Evolutionary conservation across 2,797 vertebrate species (phyloP), one percentile per base, ranked within the genome.

Genomic region (Menidia menidia): DNA sequence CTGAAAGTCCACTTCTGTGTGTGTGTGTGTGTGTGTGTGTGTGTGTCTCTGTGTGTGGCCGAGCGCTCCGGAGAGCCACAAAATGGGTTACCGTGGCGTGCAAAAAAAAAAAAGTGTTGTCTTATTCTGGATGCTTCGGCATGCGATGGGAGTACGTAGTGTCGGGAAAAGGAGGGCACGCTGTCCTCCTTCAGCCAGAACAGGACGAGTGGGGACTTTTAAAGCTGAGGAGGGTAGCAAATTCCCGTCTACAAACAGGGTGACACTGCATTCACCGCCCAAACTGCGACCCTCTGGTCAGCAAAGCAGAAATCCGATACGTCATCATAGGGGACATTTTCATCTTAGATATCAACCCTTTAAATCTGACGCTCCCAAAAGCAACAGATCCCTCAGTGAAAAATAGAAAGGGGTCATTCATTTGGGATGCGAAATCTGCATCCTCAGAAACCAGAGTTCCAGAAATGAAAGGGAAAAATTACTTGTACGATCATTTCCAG

Each of bases 61-160:
- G 32, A 25, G 42, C 53, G 12, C 33, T 71, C 31, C 58, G n/a
- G 50, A 39, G 31, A 69, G 58, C 42, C 68, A 41, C 25, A 47
- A 4, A 19, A 15, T 57, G 10, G 62, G 13, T 45, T 25, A 25
- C 3, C 0, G 53, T 6, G 68, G 41, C 33, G 7, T 18, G 3
- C 13, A 41, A 25, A 25, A 25, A 25, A 25, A 25, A 25, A 25
- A 25, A 12, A 25, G 7, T 59, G 5, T 35, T 50, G 33, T 55
- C 48, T 41, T 55, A 2, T 61, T 45, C 15, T 31, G 44, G 50
- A 41, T 73, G 3, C 60, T 47, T 52, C 2, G 15, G 9, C 51
- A 14, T 57, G 32, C 12, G 3, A 4, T 13, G 2, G 42, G 30
- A 15, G 14, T n/a, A 54, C 54, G 15, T 19, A 50, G 18, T 0